Evolutionary conservation across 2,888 invertebrate genomes (phyloP).

Genomic region (Globia sparganii): DNA sequence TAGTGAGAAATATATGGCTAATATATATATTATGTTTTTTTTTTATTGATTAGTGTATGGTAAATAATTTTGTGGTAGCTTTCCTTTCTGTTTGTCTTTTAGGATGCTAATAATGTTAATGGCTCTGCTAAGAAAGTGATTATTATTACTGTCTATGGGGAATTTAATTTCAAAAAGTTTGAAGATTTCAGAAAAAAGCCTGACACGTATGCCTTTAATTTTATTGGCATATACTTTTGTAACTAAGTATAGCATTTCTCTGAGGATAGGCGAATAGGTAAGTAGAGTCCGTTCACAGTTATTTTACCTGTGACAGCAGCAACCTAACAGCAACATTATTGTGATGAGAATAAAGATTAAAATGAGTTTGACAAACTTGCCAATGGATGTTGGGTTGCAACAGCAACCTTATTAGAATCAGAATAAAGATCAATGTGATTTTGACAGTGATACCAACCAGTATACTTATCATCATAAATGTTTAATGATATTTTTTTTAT

Average conservation of each 20-base stretch:
- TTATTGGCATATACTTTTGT: neutral
- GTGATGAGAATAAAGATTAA: neutral
- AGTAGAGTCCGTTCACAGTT: neutral
- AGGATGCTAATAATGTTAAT: neutral
- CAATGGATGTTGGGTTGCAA: no score
- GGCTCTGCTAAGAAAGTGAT: neutral
- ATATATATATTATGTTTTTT: constrained; percentile 44
- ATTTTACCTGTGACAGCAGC: neutral
- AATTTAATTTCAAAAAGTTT: neutral
- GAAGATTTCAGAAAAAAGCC: neutral
- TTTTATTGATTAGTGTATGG: constrained; percentile 31
- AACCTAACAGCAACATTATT: neutral
- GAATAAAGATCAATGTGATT: neutral
- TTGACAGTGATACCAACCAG: neutral
- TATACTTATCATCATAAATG: neutral
- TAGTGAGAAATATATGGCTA: constrained; percentile 47
- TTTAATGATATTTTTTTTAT: neutral
- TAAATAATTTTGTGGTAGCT: constrained; percentile 38
- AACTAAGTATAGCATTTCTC: neutral
- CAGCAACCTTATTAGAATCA: no score
- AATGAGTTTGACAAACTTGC: neutral
- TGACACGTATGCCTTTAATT: neutral
- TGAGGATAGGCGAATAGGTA: neutral
- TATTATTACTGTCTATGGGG: neutral
- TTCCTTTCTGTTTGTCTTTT: constrained; percentile 22